Percentiles rank a stretch among this genome's conserved stretches.
These are phyloP conservation scores for Palythoa caribaeorum DNA, from an alignment of 92 coral and sea anemone genomes.

Conservation along the genomic window DNA sequence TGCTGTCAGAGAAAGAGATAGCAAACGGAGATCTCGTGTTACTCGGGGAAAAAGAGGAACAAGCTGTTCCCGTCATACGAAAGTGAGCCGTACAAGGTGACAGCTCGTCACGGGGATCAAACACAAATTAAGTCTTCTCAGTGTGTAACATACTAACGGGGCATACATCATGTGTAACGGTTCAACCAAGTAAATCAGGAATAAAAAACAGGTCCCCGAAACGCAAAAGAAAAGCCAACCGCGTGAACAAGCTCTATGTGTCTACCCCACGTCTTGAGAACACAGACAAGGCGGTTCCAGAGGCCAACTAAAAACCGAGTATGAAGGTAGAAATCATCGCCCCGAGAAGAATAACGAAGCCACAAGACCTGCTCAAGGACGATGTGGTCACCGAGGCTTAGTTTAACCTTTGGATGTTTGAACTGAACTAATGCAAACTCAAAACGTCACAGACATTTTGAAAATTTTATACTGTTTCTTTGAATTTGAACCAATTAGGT, in stretches of 20 bases:
- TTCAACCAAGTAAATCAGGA: constrained; percentile 10
- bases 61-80: constrained; percentile 59
- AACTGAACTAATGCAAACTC: constrained; percentile 1
- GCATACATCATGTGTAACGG: constrained; percentile 27
- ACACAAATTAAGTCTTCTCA: constrained; percentile 42
- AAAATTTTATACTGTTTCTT: background rate
- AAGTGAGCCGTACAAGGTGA: constrained; percentile 60
- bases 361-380: background rate
- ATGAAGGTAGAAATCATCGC: background rate
- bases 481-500: background rate
- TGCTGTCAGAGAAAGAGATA: constrained; percentile 45
- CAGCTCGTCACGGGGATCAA: constrained; percentile 57
- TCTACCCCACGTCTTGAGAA: background rate
- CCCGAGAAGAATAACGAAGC: constrained; percentile 3
- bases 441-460: background rate
- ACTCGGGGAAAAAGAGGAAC: constrained; percentile 64
- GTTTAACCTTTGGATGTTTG: background rate
- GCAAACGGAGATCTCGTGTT: constrained; percentile 56
- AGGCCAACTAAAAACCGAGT: background rate
- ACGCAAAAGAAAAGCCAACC: background rate
- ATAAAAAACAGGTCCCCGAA: background rate
- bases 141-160: constrained; percentile 58
- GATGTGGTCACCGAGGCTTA: background rate
- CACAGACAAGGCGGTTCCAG: constrained; percentile 15
- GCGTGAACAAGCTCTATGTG: background rate